Evolutionary conservation across 2,888 invertebrate species (phyloP), one percentile per base, ranked within the genome.

Genomic region (Allophyes oxyacanthae): DNA sequence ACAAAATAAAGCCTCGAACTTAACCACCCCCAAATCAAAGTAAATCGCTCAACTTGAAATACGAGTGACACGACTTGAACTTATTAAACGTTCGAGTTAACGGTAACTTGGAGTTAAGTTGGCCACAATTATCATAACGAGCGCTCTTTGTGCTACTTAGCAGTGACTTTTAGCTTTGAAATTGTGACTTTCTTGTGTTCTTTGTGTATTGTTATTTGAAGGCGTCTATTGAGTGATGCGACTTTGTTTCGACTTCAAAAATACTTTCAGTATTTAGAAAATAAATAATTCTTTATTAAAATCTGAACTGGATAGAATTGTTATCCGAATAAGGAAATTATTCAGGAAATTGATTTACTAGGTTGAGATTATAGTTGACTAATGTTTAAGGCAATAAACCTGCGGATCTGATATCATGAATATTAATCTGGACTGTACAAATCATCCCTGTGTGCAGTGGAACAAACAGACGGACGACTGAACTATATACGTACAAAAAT

Each of bases 81-180:
- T 73, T 77, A 73, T 73, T 71, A 71, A 70, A 77, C 49, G 65
- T 54, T 52, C 48, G 69, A 77, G 59, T 73, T 71, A 64, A 64
- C 57, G 55, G 54, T 67, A 72, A 82, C 71, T 82, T 77, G 56
- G 69, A 53, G 69, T 65, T 72, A 72, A 82, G 70, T 79, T 76
- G 57, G 63, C 76, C 79, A 79, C 81, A 85, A 84, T 84, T 84
- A 83, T 73, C 77, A 77, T 85, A 84, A 84, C 81, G 78, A 84
- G 73, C 61, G 38, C 72, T 68, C 78, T 82, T 74, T 73, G 68
- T 72, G 43, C 57, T 61, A 75, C 78, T 76, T 72, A 68, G 62
- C 61, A 44, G 46, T 20, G 53, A 67, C 48, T 65, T 77, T 67
- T 44, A 40, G 62, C 76, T 69, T 72, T 49, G 56, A 57, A 52